phyloP scores from a whole-genome alignment of 2,888 invertebrate species.

The Andrena minutula region DNA sequence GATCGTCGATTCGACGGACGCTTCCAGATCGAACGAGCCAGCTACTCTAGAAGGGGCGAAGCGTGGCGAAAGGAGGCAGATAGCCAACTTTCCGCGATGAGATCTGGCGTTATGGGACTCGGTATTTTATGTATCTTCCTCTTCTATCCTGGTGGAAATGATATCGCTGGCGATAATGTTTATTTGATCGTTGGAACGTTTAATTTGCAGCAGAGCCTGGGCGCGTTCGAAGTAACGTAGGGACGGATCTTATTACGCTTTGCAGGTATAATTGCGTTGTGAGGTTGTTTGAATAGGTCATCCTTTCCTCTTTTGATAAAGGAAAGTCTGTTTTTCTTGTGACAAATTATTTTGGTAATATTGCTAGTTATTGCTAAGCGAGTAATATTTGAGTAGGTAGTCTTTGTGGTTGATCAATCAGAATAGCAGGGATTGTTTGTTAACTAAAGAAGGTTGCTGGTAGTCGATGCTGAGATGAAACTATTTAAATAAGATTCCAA shows the following conservation, averaged over 20 bases:
- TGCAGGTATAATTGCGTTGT: not conserved
- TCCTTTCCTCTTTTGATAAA: not conserved
- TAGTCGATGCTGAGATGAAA: no score
- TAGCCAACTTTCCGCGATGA: not conserved
- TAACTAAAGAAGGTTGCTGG: no score
- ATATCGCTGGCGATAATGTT: conserved; percentile 5
- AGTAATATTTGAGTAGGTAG: no score
- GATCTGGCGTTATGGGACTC: not conserved
- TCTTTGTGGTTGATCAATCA: no score
- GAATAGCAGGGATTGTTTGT: no score
- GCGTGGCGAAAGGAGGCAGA: not conserved
- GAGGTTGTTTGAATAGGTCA: not conserved
- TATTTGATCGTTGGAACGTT: not conserved
- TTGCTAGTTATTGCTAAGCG: no score
- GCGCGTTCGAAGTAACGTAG: not conserved
- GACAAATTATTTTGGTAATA: not conserved
- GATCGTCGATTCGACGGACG: conserved; percentile 8
- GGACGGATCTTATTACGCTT: not conserved
- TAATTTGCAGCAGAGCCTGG: conserved; percentile 1
- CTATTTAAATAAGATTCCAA: no score
- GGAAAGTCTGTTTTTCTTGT: not conserved
- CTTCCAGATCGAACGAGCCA: not conserved
- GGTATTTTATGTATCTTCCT: conserved; percentile 10
- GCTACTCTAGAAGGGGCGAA: not conserved
- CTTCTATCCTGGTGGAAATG: not conserved